These are phyloP conservation scores for Hypanus sabinus DNA, from an alignment of 2,113 vertebrate genomes.

Conservation along the genomic window DNA sequence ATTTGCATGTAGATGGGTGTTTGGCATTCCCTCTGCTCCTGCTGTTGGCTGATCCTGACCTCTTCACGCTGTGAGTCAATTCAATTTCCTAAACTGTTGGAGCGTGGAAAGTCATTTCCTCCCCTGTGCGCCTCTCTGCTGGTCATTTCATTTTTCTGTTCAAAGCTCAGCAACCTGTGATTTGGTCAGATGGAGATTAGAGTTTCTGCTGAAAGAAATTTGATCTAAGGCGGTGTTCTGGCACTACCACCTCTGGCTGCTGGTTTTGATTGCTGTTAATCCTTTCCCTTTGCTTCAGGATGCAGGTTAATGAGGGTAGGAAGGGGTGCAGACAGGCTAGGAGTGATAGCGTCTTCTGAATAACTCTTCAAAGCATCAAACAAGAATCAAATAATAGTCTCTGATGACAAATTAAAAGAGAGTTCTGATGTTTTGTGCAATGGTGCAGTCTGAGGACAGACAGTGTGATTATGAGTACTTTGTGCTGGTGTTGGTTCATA, in stretches of 20 bases:
- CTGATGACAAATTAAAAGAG: background rate
- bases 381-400: background rate
- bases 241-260: background rate
- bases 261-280: background rate
- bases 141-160: background rate
- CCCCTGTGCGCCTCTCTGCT: background rate
- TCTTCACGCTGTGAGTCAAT: background rate
- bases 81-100: background rate
- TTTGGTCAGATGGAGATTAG: background rate
- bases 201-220: background rate
- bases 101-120: background rate
- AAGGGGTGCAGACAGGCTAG: background rate
- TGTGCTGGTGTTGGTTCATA: too few relatives aligned
- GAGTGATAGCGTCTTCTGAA: background rate
- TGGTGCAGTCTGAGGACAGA: too few relatives aligned
- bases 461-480: too few relatives aligned
- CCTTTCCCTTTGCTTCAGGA: background rate
- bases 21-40: background rate
- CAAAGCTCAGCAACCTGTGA: background rate
- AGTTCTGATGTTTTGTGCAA: background rate
- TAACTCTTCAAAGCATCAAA: background rate
- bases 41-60: background rate
- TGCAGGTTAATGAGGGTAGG: background rate
- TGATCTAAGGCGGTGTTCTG: background rate
- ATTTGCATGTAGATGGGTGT: background rate